Base-by-base conservation (phyloP, 35 echinoderm and acorn worm genomes). In the Chiridota heheva region DNA sequence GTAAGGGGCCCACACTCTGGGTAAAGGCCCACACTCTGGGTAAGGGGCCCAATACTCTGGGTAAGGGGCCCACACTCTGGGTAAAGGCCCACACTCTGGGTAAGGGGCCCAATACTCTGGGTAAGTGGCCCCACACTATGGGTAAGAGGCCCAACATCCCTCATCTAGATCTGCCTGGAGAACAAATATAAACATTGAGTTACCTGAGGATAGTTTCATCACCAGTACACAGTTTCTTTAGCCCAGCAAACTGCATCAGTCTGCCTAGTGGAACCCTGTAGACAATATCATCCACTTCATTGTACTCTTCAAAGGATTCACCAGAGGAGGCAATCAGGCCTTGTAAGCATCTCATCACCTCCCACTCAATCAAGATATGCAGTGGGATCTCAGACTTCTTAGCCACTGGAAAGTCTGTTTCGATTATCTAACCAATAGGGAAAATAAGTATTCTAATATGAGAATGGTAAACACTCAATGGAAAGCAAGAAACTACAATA, bases 181-280 rank as follows among this genome's bases (percentile, higher is more conserved):
- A 34, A 4, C 15, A 20, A 24, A 69, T 36, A 69, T 20, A 1
- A 33, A 36, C 26, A 36, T 7, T 34, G 10, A 62, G 5, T 35
- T 70, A 84, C 81, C 81, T 84, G 64, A 84, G 66, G 22, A 47
- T 5, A 25, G 46, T 63, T 2, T 22, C 40, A 36, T 56, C 36
- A 4, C 64, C 36, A 24, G 81, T 56, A 41, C 81, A 84, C 26
- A 84, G 42, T 72, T 69, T 84, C 28, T 30, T 71, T 36, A 84
- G 32, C 20, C 18, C 17, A n/a, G 64, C 40, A 40, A 49, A 57
- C 26, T 53, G 43, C 45, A 84, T 48, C 30, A 84, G 43, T 51
- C 29, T 72, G 8, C 59, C 81, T 13, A 82, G 35, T n/a, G 79
- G 79, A 25, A 82, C 2, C 17, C 4, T 17, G 56, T 48, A 67